A percentile compares a stretch with the other conserved stretches of the same genome.
Conservation (phyloP, 2,888 invertebrate genomes). For the Anthrax anthrax region DNA sequence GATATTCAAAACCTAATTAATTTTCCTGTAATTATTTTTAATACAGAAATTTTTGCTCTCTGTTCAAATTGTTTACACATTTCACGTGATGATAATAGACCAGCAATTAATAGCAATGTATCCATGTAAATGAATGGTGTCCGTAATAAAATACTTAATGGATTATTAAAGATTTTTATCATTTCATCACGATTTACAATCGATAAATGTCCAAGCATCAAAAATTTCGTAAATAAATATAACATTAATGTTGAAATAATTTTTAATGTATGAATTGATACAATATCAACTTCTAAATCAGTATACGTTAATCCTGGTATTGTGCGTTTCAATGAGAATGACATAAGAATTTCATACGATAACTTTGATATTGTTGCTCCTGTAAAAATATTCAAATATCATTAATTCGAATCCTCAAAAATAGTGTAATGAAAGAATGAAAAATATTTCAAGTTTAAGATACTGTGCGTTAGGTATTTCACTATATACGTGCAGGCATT, state of each 20-base stretch:
- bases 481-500: no score
- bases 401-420: no score
- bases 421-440: no score
- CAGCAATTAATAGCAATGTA: slow-evolving; percentile 51
- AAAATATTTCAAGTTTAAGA: no score
- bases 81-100: slow-evolving; percentile 47
- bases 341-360: slow-evolving; percentile 25
- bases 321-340: slow-evolving; percentile 54
- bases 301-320: slow-evolving; percentile 41
- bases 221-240: slow-evolving; percentile 50
- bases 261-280: slow-evolving; percentile 56
- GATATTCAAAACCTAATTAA: slow-evolving; percentile 44
- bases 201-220: slow-evolving; percentile 47
- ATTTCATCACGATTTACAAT: slow-evolving; percentile 42
- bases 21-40: slow-evolving; percentile 43
- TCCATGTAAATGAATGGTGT: slow-evolving; percentile 52
- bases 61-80: slow-evolving; percentile 40
- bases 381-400: no score
- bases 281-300: slow-evolving; percentile 37
- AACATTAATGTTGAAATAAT: slow-evolving; percentile 48
- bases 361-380: slow-evolving; percentile 1
- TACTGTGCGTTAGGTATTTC: no score
- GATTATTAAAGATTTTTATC: slow-evolving; percentile 38
- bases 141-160: slow-evolving; percentile 44
- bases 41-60: slow-evolving; percentile 40